Evolutionary conservation across 2,113 vertebrate species (phyloP).

Genomic region (Azemiops feae): DNA sequence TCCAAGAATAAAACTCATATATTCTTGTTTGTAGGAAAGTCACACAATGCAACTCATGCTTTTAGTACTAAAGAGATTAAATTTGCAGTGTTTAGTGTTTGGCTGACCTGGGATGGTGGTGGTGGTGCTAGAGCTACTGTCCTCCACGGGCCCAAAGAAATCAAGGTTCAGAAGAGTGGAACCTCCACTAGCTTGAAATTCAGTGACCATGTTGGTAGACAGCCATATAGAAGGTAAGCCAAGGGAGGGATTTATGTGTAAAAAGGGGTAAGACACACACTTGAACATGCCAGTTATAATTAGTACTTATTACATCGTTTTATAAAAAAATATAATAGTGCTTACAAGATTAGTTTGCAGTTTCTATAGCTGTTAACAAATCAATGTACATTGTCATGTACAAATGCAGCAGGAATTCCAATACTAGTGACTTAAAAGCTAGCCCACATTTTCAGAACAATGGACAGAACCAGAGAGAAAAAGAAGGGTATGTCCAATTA

Average conservation of each 20-base stretch:
- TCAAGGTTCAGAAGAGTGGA: constrained; percentile 99
- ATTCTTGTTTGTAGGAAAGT: constrained; percentile 82
- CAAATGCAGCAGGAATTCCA: constrained; percentile 72
- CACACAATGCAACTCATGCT: constrained; percentile 78
- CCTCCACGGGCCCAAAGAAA: constrained; percentile 99
- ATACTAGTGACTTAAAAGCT: constrained; percentile 69
- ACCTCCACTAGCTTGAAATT: constrained; percentile 95
- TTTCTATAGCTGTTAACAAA: constrained; percentile 75
- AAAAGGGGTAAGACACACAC: constrained; percentile 87
- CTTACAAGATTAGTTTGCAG: constrained; percentile 76
- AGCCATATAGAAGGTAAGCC: constrained; percentile 83
- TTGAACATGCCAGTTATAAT: constrained; percentile 87
- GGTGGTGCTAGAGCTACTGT: constrained; percentile 89
- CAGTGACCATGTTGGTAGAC: constrained; percentile 80
- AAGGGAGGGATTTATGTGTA: constrained; percentile 80
- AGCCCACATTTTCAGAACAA: constrained; percentile 66
- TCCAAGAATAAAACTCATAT: constrained; percentile 50
- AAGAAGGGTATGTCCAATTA: constrained; percentile 66
- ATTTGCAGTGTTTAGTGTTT: constrained; percentile 73
- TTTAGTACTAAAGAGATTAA: constrained; percentile 65
- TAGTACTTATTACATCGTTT: constrained; percentile 73
- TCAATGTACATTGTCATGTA: constrained; percentile 72
- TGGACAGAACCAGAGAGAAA: constrained; percentile 68
- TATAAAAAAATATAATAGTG: constrained; percentile 67
- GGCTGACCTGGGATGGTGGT: constrained; percentile 98